Conservation (phyloP, 2,113 vertebrate genomes). For the Nettapus auritus region DNA sequence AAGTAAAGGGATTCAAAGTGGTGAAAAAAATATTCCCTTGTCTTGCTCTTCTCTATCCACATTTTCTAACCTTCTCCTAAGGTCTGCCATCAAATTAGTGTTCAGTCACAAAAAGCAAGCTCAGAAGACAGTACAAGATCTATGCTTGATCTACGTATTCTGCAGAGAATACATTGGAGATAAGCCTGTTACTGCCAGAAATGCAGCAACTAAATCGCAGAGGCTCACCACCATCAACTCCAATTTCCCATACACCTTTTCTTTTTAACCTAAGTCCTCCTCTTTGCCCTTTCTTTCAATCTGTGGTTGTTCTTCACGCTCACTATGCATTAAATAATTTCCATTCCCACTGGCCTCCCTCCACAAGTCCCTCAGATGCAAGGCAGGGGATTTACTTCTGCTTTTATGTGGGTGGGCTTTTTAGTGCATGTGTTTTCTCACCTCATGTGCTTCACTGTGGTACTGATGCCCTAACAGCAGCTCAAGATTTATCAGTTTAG, state of each 20-base stretch:
- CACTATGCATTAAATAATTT: background rate
- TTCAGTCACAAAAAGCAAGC: background rate
- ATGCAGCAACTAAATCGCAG: conserved; percentile 19
- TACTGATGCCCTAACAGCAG: background rate
- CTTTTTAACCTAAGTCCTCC: background rate
- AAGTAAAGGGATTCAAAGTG: background rate
- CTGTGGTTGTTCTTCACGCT: background rate
- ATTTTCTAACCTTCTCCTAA: background rate
- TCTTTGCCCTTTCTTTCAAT: background rate
- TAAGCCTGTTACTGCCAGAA: conserved; percentile 15
- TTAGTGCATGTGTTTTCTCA: background rate
- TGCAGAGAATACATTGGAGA: background rate
- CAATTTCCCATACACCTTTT: background rate
- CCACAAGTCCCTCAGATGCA: background rate
- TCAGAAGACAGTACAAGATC: background rate
- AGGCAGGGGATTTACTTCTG: background rate
- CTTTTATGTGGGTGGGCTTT: background rate
- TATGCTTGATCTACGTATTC: background rate
- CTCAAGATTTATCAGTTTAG: background rate
- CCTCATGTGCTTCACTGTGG: background rate
- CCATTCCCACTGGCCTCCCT: background rate
- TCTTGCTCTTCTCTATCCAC: background rate
- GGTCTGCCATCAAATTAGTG: background rate
- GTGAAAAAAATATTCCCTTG: background rate
- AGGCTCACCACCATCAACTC: background rate